Conservation (phyloP, 2,797 vertebrate genomes). For the Trachurus trachurus region DNA sequence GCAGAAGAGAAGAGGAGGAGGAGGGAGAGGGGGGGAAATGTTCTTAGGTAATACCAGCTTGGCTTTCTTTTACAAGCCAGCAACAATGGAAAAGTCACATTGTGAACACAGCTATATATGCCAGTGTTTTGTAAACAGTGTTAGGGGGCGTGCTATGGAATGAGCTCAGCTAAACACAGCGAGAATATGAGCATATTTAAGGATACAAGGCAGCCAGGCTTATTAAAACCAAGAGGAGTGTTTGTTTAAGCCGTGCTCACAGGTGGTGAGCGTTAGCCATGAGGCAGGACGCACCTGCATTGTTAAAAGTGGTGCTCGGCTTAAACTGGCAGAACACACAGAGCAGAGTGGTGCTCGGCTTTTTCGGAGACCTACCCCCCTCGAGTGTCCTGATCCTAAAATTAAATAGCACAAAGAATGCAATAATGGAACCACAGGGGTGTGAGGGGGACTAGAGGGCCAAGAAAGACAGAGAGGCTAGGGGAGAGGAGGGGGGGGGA, state of each 20-base stretch:
- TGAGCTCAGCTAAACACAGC: conserved; percentile 46
- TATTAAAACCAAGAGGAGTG: conserved; percentile 49
- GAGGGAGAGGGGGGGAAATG: conserved; percentile 1
- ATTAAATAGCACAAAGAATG: conserved; percentile 82
- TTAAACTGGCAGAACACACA: conserved; percentile 34
- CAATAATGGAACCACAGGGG: conserved; percentile 74
- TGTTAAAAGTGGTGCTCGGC: conserved; percentile 64
- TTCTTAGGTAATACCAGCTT: conserved; percentile 55
- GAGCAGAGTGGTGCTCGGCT: conserved; percentile 28
- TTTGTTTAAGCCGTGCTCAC: conserved; percentile 52
- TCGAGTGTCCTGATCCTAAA: conserved; percentile 71
- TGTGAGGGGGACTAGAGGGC: conserved; percentile 53
- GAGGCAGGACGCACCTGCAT: conserved; percentile 75
- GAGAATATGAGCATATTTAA: conserved; percentile 47
- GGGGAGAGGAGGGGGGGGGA: background rate
- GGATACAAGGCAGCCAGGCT: conserved; percentile 46
- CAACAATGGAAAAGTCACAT: conserved; percentile 62
- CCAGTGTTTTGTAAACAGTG: conserved; percentile 73
- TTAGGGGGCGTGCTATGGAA: conserved; percentile 15
- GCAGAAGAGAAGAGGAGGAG: background rate
- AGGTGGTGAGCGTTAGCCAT: conserved; percentile 51
- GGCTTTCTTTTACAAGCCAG: conserved; percentile 55
- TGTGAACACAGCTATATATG: conserved; percentile 53
- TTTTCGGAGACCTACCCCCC: conserved; percentile 44
- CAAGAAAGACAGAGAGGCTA: conserved; percentile 29